Percentiles rank a stretch among this genome's conserved stretches.
These are phyloP conservation scores for Labeo rohita DNA, from an alignment of 2,113 vertebrate genomes.

Conservation along the genomic window DNA sequence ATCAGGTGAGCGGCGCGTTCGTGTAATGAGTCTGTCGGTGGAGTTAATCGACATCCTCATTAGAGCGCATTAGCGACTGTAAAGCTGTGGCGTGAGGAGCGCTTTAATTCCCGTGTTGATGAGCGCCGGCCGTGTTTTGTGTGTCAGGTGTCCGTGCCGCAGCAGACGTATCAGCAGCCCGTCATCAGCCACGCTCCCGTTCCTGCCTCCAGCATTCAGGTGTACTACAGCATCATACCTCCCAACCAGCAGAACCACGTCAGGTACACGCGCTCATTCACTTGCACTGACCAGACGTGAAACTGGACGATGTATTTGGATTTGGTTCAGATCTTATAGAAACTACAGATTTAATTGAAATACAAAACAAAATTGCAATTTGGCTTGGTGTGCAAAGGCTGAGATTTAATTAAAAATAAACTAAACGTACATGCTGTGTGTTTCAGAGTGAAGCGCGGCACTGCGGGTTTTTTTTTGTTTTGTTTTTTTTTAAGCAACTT, in stretches of 20 bases:
- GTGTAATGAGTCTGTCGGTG: background rate
- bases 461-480: too few relatives aligned
- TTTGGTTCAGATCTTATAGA: background rate
- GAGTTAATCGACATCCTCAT: background rate
- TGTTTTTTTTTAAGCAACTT: too few relatives aligned
- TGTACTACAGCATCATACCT: conserved; percentile 87
- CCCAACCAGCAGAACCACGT: conserved; percentile 84
- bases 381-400: background rate
- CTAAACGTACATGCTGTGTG: too few relatives aligned
- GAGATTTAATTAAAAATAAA: too few relatives aligned
- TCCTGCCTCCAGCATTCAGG: conserved; percentile 81
- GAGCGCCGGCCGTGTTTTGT: background rate
- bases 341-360: background rate
- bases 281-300: background rate
- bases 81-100: background rate
- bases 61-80: background rate
- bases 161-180: conserved; percentile 84
- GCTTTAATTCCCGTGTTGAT: background rate
- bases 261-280: conserved; percentile 67
- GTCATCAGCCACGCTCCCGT: conserved; percentile 75
- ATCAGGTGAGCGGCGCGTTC: conserved; percentile 77
- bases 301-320: background rate
- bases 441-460: too few relatives aligned
- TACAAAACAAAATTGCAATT: background rate
- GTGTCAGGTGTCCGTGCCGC: background rate